Base-by-base conservation (phyloP, 2,888 invertebrate genomes). In the Mactromeris polynyma region DNA sequence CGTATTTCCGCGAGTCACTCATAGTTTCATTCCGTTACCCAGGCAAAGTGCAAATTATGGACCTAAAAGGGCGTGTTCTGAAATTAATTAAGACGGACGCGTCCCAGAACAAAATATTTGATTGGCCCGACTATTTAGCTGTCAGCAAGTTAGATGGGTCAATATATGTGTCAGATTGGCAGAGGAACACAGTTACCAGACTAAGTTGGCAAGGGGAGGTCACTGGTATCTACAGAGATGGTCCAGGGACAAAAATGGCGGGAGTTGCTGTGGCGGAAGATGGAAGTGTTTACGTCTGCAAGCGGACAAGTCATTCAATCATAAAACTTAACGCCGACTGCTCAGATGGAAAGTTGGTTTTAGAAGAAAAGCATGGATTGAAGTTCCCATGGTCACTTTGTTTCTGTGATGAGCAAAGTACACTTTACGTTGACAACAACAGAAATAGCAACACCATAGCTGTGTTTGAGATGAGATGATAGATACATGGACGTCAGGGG, bases 351-450 rank as follows among this genome's bases (percentile, higher is more conserved):
- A 31, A 46, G 14, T 46, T 77, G 17, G 26, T 83, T 11, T 77
- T 83, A 11, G 83, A 73, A 69, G 83, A 77, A 36, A 83, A 83
- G n/a, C 83, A 83, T 33, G 83, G 83, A 46, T 77, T 83, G n/a
- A 83, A 83, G 31, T 83, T 69, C 21, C 83, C 83, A 11, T 83
- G 83, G 83, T 46, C 83, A 0, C 40, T 83, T 26, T 83, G 83
- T 77, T 83, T 83, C 40, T 77, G 83, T 83, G 83, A 83, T 9
- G 77, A 77, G 36, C 77, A 83, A 77, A 33, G 36, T 26, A 77
- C 31, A 33, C 58, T 83, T 40, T 83, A 83, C 51, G 83, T 83
- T 33, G 83, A 83, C 33, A 83, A 77, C n/a, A 83, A 83, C 33
- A 83, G 83, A 51, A 83, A 83, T 33, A 83, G 77, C n/a, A 83